Evolutionary conservation across 1,140 invertebrate genomes (phyloP), one percentile per base, ranked within the genome.

Genomic region (Temnothorax nylanderi): DNA sequence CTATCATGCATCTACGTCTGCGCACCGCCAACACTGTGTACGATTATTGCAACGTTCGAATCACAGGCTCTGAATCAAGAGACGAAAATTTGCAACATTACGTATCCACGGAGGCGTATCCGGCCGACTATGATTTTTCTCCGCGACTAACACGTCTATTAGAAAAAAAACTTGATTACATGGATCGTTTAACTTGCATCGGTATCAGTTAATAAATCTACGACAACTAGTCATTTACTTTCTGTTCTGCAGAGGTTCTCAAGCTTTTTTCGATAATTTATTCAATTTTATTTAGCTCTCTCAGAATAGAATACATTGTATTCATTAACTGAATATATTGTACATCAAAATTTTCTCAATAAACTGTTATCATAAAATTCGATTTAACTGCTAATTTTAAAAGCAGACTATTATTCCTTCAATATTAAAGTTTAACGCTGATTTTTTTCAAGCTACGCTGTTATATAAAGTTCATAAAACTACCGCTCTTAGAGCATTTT

Each of bases 141-240:
- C 37, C n/a, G 0, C 3, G n/a, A n/a, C 41, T 47, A 44, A 60
- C 69, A 60, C 41, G 80, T 60, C 32, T 75, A 75, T 16, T 4
- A 18, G 80, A 71, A 75, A 74, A 74, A 44, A 26, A 56, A 84
- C 69, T 26, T 54, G 62, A 84, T 84, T 84, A 84, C 80, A 84
- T 75, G 54, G 54, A 75, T 84, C 80, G 54, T 84, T 84, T 84
- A 75, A 84, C 65, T 16, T 71, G 58, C 78, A 34, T 74, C 18
- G 41, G 34, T 84, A 74, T 75, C 69, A 44, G 54, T 37, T 60
- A 26, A 47, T 75, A 75, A 84, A 84, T 84, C 54, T 84, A 44
- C 16, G 6, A 37, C 21, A 58, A 74, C 54, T 60, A 75, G 69
- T 37, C 67, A 58, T 82, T 72, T 82, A 74, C 51, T 82, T 74